A percentile compares a stretch with the other conserved stretches of the same genome.
Conservation (phyloP, 2,797 vertebrate genomes). For the Hypotaenidia okinawae region DNA sequence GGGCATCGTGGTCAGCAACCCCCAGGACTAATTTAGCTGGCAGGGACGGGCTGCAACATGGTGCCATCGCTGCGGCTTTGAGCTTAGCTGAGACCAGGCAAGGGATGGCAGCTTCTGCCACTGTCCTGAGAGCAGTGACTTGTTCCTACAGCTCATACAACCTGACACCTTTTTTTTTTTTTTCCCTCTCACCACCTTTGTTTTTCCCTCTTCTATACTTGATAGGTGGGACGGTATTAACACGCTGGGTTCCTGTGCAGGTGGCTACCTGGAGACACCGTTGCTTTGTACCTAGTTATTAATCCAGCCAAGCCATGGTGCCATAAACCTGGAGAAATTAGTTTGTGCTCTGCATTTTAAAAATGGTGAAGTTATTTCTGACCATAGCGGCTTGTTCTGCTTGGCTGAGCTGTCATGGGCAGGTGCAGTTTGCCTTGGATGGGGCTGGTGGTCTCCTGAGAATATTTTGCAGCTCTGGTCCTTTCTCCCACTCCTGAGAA, state of each 20-base stretch:
- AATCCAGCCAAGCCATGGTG: neutral
- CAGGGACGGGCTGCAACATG: rapidly evolving
- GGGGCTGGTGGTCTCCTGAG: neutral
- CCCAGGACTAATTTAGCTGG: neutral
- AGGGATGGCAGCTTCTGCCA: neutral
- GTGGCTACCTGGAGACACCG: neutral
- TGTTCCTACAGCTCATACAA: rapidly evolving
- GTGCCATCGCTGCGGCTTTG: neutral
- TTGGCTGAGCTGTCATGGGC: neutral
- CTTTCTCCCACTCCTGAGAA: neutral
- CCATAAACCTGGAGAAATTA: neutral
- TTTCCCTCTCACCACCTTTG: neutral
- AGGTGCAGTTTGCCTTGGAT: neutral
- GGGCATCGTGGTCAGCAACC: neutral
- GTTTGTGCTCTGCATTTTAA: neutral
- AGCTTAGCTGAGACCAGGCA: neutral
- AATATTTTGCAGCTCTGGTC: neutral
- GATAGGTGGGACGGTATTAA: neutral
- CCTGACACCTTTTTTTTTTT: neutral
- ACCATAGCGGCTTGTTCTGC: neutral
- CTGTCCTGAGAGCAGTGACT: neutral
- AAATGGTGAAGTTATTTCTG: neutral
- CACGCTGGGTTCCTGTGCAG: rapidly evolving
- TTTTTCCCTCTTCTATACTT: neutral
- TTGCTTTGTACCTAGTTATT: neutral